Conservation (phyloP, 2,113 vertebrate species). For the Chaetorhynchus papuensis region DNA sequence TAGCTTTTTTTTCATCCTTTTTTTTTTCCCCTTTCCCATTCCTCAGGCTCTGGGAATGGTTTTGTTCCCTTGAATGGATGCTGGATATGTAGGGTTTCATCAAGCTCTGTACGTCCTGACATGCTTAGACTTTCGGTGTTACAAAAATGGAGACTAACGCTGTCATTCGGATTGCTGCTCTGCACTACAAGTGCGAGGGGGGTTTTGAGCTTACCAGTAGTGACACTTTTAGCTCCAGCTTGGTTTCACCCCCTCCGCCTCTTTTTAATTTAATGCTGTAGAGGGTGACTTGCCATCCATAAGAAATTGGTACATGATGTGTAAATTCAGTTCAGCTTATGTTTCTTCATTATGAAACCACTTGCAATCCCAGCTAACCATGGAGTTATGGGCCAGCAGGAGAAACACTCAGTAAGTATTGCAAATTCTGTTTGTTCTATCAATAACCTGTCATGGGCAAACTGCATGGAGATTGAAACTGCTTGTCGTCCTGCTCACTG, state of each 20-base stretch:
- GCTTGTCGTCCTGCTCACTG: conserved; percentile 45
- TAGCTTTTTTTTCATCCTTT: conserved; percentile 66
- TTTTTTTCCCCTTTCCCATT: conserved; percentile 49
- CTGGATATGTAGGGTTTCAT: conserved; percentile 68
- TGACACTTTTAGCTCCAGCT: conserved; percentile 76
- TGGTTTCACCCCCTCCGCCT: conserved; percentile 52
- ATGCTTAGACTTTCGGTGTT: conserved; percentile 69
- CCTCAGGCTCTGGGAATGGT: conserved; percentile 65
- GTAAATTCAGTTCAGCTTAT: conserved; percentile 80
- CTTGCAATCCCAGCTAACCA: conserved; percentile 92
- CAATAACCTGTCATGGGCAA: conserved; percentile 36
- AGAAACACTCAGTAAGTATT: conserved; percentile 95
- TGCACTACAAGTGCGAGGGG: conserved; percentile 69
- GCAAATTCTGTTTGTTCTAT: conserved; percentile 66
- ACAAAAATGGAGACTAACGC: conserved; percentile 75
- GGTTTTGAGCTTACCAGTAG: conserved; percentile 65
- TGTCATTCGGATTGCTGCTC: conserved; percentile 73
- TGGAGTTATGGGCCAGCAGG: conserved; percentile 96
- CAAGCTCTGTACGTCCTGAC: conserved; percentile 51
- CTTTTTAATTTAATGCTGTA: conserved; percentile 71
- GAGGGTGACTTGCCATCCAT: conserved; percentile 76
- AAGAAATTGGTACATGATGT: conserved; percentile 85
- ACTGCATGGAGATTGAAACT: conserved; percentile 51
- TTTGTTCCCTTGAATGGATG: conserved; percentile 67
- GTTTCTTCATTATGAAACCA: conserved; percentile 97